Evolutionary conservation across 2,888 invertebrate genomes (phyloP), one percentile per base, ranked within the genome.

Genomic region (Drosophila ezoana): DNA sequence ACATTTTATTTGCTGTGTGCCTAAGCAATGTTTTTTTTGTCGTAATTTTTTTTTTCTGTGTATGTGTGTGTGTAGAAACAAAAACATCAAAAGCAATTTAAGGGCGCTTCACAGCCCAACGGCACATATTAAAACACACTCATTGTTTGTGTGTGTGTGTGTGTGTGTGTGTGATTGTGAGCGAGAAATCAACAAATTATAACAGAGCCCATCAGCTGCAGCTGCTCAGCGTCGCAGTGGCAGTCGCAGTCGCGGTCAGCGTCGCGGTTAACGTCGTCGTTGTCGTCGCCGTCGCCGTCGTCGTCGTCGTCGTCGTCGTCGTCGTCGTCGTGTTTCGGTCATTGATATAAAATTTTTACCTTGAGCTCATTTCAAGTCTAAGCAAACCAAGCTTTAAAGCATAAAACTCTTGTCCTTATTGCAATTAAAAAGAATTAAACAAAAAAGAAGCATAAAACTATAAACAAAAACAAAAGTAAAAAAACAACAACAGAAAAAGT

Each of bases 361-460:
- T 85, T 85, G 84, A 81, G 82, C 87, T 74, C 87, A 87, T 87
- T 87, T 87, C 69, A 85, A 85, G 81, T 87, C 82, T 79, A 74
- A 80, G 65, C 67, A 85, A 77, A 62, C 60, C 66, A 64, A 75
- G 66, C 63, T 72, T 81, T 68, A 65, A 65, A 74, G 70, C 60
- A 67, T 38, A 51, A 66, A 79, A 69, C 23, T 64, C 61, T 61
- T 49, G 40, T 56, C 62, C 41, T 47, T 32, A 49, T 14, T 23
- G 20, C 33, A 45, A n/a, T n/a, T 35, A 57, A 43, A 53, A 65
- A 56, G 18, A 52, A 57, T 41, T 47, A 70, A 56, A 23, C 43
- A 45, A 48, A 49, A 28, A 49, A 43, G n/a, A n/a, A n/a, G n/a
- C n/a, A n/a, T 37, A n/a, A 23, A 33, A 18, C 20, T 32, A 48